phyloP scores from a whole-genome alignment of 2,888 invertebrate genomes.

The Agrochola circellaris region DNA sequence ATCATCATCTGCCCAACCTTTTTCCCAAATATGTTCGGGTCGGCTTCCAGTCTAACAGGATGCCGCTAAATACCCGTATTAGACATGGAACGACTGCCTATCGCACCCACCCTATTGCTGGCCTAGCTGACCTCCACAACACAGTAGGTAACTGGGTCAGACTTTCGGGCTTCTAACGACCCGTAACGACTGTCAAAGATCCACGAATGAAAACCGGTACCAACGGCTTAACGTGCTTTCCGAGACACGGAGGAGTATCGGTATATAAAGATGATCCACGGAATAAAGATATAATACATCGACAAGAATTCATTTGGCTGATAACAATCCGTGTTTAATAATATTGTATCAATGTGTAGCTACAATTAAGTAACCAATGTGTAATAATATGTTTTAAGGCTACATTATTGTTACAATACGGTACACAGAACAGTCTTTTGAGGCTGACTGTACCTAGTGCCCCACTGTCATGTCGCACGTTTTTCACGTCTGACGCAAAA shows the following conservation, averaged over 20 bases:
- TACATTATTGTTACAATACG: not conserved
- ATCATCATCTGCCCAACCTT: not conserved
- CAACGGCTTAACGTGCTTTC: too few relatives aligned
- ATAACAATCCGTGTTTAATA: not conserved
- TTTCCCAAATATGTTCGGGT: not conserved
- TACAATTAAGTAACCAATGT: not conserved
- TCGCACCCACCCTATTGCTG: too few relatives aligned
- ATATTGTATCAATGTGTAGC: not conserved
- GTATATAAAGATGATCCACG: too few relatives aligned
- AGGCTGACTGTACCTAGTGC: not conserved
- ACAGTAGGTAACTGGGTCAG: too few relatives aligned
- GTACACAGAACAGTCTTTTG: not conserved
- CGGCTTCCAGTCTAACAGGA: not conserved
- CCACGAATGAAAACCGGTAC: too few relatives aligned
- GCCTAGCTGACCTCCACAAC: not conserved
- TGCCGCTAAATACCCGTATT: not conserved
- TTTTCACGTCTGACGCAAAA: slow-evolving; percentile 26
- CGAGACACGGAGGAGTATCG: too few relatives aligned
- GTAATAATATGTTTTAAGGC: not conserved
- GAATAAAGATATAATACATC: not conserved
- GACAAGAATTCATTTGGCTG: not conserved
- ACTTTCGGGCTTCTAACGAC: too few relatives aligned
- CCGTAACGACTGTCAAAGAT: too few relatives aligned
- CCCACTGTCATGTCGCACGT: not conserved
- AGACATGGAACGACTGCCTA: too few relatives aligned